Evolutionary conservation across 2,797 vertebrate genomes (phyloP).

Genomic region (Melanotaenia pygmaea): DNA sequence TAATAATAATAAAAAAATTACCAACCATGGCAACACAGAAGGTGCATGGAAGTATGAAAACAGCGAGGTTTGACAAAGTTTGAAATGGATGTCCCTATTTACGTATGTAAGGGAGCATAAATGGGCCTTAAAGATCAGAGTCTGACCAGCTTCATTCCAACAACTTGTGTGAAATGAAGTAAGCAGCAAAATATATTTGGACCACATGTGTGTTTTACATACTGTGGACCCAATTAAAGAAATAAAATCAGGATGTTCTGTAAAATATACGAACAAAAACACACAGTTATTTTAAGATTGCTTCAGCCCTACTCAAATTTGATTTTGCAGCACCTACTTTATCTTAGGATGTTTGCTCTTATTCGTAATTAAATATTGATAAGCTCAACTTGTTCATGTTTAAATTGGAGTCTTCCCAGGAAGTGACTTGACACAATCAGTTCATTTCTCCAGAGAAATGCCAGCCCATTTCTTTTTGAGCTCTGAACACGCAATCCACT

Average conservation of each 20-base stretch:
- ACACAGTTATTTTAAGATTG: neutral
- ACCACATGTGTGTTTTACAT: constrained; percentile 3
- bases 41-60: too few species aligned
- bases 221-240: neutral
- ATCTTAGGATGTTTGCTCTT: neutral
- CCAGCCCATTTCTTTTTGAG: neutral
- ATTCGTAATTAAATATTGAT: constrained; percentile 11
- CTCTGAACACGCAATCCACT: neutral
- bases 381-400: neutral
- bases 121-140: neutral
- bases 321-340: neutral
- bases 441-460: neutral
- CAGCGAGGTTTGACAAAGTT: too few species aligned
- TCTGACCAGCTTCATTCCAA: neutral
- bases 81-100: too few species aligned
- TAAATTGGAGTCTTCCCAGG: neutral
- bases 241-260: neutral
- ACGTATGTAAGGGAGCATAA: too few species aligned
- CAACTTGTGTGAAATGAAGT: neutral
- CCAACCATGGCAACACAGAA: too few species aligned
- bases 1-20: too few species aligned
- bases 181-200: neutral
- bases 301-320: neutral
- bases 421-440: neutral
- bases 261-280: neutral